phyloP scores from a whole-genome alignment of 1,140 invertebrate genomes.

The Chionoecetes opilio region DNA sequence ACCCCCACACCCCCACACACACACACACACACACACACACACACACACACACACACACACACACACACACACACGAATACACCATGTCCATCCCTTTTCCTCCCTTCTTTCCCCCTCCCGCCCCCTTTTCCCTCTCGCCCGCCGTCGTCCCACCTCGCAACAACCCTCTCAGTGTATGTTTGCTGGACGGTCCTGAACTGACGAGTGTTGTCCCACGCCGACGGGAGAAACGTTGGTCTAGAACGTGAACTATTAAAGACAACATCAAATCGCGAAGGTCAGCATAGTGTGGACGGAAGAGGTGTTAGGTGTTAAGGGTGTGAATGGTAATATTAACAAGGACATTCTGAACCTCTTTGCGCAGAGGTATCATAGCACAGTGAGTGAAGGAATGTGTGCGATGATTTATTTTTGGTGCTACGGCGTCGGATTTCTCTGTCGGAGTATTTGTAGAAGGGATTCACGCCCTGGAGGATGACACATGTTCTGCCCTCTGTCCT shows the following conservation, averaged over 20 bases:
- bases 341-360: background rate
- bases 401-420: background rate
- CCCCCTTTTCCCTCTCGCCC: background rate
- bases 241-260: background rate
- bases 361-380: too few species aligned
- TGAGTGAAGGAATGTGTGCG: background rate
- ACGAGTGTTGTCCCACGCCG: background rate
- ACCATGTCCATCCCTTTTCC: too few species aligned
- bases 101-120: background rate
- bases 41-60: slow-evolving; percentile 49
- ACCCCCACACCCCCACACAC: background rate
- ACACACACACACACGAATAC: slow-evolving; percentile 10
- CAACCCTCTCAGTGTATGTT: background rate
- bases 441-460: background rate
- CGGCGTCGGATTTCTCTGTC: background rate
- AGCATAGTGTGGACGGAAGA: background rate
- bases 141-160: background rate
- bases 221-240: background rate
- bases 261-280: background rate
- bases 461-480: background rate
- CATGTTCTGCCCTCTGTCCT: background rate
- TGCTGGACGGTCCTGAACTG: background rate
- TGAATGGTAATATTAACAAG: too few species aligned
- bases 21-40: slow-evolving; percentile 52
- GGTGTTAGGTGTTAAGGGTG: too few species aligned